Evolutionary conservation across 2,888 invertebrate genomes (phyloP), one percentile per base, ranked within the genome.

Genomic region (Drosophila birchii): DNA sequence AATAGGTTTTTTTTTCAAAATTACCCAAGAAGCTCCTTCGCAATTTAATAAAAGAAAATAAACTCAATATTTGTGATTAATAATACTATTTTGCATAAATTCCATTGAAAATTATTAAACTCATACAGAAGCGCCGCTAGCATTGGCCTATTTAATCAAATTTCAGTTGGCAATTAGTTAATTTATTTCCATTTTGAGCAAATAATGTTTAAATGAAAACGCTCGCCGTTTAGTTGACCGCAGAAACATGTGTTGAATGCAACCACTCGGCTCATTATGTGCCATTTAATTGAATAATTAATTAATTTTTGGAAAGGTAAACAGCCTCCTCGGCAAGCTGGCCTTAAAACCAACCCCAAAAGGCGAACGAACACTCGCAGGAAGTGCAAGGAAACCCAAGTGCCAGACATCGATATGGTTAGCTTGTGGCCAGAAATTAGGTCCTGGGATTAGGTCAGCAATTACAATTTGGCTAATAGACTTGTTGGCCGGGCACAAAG

Each of bases 391-490:
- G 32, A 12, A 49, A 12, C 1, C 7, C 16, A 5, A 20, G 26
- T 29, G n/a, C 26, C 18, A 23, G 29, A 18, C 18, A 5, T 26
- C 26, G 26, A 23, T 14, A 4, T 14, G 44, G 44, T 23, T 44
- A 44, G 26, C 23, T 16, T 23, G 45, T 45, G 29, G 29, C 29
- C 47, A 29, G n/a, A n/a, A 44, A 20, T 34, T 26, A 26, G 26
- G 26, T 26, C 36, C 36, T 60, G 36, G 47, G 54, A 55, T 66
- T 73, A 59, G 53, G 41, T 38, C 59, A 41, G 67, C 67, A 74
- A 73, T 60, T 74, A 56, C 66, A 58, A 58, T 68, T 62, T 56
- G 68, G 61, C 74, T 75, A 75, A 75, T 75, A 58, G 74, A 75
- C 75, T 61, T 57, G 51, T 44, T 34, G 44, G 45, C 57, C 59